These are phyloP conservation scores for Diadophis punctatus DNA, from an alignment of 2,113 vertebrate species.

Conservation along the genomic window DNA sequence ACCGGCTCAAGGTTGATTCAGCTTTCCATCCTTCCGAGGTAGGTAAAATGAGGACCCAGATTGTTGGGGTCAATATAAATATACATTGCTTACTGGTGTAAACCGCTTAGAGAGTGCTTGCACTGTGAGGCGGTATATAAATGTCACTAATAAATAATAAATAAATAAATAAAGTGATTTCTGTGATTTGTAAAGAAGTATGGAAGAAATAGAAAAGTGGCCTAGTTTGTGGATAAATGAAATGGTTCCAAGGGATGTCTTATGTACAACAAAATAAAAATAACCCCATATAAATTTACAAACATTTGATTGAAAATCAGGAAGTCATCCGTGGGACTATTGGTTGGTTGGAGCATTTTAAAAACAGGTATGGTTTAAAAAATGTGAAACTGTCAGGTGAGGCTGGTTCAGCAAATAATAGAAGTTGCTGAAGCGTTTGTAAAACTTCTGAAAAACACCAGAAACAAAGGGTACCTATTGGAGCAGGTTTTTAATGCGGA, in stretches of 20 bases:
- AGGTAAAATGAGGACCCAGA: no score
- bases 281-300: background rate
- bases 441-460: background rate
- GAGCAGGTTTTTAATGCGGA: background rate
- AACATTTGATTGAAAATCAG: background rate
- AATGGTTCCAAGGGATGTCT: background rate
- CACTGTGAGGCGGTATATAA: no score
- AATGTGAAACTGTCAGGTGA: background rate
- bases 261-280: background rate
- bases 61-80: no score
- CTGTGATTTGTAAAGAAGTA: background rate
- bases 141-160: no score
- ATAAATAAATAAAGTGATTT: no score
- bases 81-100: no score
- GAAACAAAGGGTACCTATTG: background rate
- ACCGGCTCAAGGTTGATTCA: no score
- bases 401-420: background rate
- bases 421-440: background rate
- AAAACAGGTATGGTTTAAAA: background rate
- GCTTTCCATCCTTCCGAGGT: no score
- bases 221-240: background rate
- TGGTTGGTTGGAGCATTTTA: background rate
- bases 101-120: no score
- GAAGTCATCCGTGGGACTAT: background rate
- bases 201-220: background rate